Base-by-base conservation (phyloP, 2,113 vertebrate genomes). In the Tachuris rubrigastra region DNA sequence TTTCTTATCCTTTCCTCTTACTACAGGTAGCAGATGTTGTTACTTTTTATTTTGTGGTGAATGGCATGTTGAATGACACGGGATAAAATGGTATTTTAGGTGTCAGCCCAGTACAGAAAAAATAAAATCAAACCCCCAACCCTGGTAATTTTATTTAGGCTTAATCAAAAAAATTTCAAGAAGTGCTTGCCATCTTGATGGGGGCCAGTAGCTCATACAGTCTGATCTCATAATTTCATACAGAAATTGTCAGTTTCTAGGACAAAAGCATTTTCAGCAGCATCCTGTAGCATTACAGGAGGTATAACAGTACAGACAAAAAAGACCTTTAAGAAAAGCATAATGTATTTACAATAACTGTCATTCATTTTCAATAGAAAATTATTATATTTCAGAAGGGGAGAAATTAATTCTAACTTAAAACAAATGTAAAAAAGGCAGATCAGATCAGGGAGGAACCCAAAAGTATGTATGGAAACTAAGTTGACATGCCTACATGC, bases 351-450 rank as follows among this genome's bases (percentile, higher is more conserved):
- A 90, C 74, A 68, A 21, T 77, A 91, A 78, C 81, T 92, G 80
- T 62, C 78, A 95, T 66, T 95, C 88, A 90, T 85, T 95, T 90
- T 76, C 82, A 92, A 73, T 33, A 65, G 55, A 73, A 94, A 90
- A 96, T 85, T 27, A 87, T 50, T 92, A 24, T 47, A 80, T 90
- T 88, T 83, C 72, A 88, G 25, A 46, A 90, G 50, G 21, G 50
- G 37, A 85, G 76, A 93, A 91, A 77, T 74, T 58, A 79, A 79
- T 65, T 55, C 62, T 90, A 93, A 77, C 49, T 69, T 92, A 69
- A 74, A 86, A 77, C 74, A 95, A 94, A 96, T 27, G 24, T 77
- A 90, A 90, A 94, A 94, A 83, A 77, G n/a, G 87, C 79, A 91
- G 68, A 85, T 63, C 28, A 88, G 68, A 88, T 80, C 73, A 94